Base-by-base conservation (phyloP, 2,113 vertebrate species). In the Pteruthius melanotis region DNA sequence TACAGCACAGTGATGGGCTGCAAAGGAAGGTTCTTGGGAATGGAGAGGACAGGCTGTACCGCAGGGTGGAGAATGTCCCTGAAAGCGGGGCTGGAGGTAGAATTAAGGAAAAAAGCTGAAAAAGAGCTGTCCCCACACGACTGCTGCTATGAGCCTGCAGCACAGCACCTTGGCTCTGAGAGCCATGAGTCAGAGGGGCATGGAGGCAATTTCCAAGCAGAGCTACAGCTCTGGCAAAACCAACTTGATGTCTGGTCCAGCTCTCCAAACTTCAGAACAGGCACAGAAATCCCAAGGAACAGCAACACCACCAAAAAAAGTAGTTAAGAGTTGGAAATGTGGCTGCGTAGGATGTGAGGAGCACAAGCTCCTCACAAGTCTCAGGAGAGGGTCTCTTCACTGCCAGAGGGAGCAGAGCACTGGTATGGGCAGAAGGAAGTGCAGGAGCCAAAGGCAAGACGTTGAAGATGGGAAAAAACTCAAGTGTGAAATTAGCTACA, bases 391-490 rank as follows among this genome's bases (percentile, higher is more conserved):
- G 12, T 35, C 23, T 64, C 49, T 33, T 90, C 1, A 0, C 31
- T 57, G 24, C 17, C 0, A 9, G 23, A 14, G 27, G 27, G 10
- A 17, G 15, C 0, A 0, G 49, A 56, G 15, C 52, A 56, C 6
- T 4, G 6, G 15, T 69, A 31, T 0, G 3, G 49, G 27, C 40
- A 81, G 59, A 78, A 71, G 26, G 13, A 72, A 65, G 15, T 3
- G 15, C 0, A 2, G 26, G 30, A 42, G 35, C n/a, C 19, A 33
- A 91, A 78, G 22, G 18, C 42, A 23, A 22, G 27, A 33, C 33
- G 3, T 1, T 49, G 33, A 69, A 47, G 16, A 35, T 35, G 12
- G 21, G 24, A 64, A 82, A 82, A 74, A 84, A 19, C 11, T 69
- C 17, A 40, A 57, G 10, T 27, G 20, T 66, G 50, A 72, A 69